Evolutionary conservation across 35 echinoderm and acorn worm species (phyloP), one percentile per base, ranked within the genome.

Genomic region (Anneissia japonica): DNA sequence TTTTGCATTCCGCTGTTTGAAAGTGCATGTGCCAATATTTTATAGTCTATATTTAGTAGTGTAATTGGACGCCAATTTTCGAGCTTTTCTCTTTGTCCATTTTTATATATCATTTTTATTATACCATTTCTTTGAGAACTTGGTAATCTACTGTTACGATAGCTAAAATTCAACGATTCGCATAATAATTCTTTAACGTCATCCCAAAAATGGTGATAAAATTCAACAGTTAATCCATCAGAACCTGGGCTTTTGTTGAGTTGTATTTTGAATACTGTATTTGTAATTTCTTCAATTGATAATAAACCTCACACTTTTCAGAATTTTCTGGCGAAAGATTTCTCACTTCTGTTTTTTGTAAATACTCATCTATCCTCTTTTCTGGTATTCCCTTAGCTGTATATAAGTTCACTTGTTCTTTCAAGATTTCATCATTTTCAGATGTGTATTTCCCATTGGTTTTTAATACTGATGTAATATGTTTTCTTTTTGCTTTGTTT

Each of bases 181-280:
- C 46, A 30, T 23, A 84, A 3, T 64, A 72, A 37, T 14, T 4
- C 30, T 30, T 4, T 46, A 72, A 84, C n/a, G 9, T 46, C 11
- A 84, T 72, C 28, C 82, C 82, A 84, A 84, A 84, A 84, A 33
- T 14, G 31, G 21, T 33, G 30, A 26, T 84, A 84, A 72, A 84
- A 84, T 13, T 84, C 46, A 12, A 36, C 0, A 35, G 45, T 19
- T 19, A 84, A 32, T 0, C 46, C 82, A 35, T 84, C 82, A 12
- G 41, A 32, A 31, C 82, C 82, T 72, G 82, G 82, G 4, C 28
- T 56, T 45, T 84, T 84, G 72, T 72, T 72, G 9, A 51, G 41
- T 17, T 45, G 0, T 10, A 72, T 84, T 72, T 45, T 56, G 33
- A 46, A 84, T 21, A 84, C 29, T 10, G 30, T 46, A 4, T 1